Conservation (phyloP, 2,797 vertebrate species). For the Pelobates cultripes region DNA sequence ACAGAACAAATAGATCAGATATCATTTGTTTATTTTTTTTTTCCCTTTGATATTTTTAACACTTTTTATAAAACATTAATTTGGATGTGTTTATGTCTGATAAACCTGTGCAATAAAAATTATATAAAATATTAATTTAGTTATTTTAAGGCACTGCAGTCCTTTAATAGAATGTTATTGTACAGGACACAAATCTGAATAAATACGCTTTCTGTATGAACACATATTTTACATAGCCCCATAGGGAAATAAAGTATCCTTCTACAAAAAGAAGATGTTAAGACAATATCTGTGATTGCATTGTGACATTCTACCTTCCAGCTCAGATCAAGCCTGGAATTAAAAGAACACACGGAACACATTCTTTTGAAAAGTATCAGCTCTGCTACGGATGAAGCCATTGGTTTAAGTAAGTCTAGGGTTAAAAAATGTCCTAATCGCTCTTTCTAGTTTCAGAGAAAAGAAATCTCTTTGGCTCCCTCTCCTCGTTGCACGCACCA, state of each 20-base stretch:
- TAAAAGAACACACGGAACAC: not conserved
- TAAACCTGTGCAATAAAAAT: conserved; percentile 52
- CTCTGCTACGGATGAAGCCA: not conserved
- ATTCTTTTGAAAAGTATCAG: not conserved
- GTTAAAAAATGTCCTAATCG: too few species aligned
- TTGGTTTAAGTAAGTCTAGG: too few species aligned
- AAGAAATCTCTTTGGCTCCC: too few species aligned
- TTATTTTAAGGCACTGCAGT: conserved; percentile 66
- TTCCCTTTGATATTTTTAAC: conserved; percentile 56
- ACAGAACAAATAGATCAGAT: conserved; percentile 1
- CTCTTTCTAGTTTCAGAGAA: too few species aligned
- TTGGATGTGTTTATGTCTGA: conserved; percentile 43
- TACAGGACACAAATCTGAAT: conserved; percentile 94
- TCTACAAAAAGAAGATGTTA: conserved; percentile 85
- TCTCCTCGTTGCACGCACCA: too few species aligned
- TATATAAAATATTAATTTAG: conserved; percentile 69
- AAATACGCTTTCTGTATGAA: conserved; percentile 98
- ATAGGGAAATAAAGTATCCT: conserved; percentile 84
- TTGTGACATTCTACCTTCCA: conserved; percentile 57
- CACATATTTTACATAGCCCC: conserved; percentile 96
- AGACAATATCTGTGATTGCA: conserved; percentile 64
- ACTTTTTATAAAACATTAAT: conserved; percentile 53
- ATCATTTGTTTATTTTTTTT: conserved; percentile 45
- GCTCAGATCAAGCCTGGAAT: conserved; percentile 28
- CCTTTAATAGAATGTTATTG: conserved; percentile 69